A percentile compares a stretch with the other conserved stretches of the same genome.
These are phyloP conservation scores for Eira barbara DNA, from an alignment of 2,113 vertebrate genomes.

Conservation along the genomic window DNA sequence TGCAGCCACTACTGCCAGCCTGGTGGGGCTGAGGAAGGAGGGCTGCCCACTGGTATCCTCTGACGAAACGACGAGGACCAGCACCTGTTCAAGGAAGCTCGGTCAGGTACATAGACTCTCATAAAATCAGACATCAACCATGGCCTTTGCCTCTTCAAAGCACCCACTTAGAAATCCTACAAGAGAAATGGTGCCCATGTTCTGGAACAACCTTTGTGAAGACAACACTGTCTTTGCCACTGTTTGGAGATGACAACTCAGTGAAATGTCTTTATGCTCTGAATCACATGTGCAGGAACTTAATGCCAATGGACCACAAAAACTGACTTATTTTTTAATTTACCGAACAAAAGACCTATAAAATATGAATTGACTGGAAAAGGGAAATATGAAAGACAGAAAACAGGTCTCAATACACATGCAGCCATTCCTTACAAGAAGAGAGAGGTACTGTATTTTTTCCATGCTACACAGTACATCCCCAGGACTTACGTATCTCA, in stretches of 20 bases:
- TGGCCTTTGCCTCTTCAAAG: background rate
- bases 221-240: background rate
- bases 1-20: rapidly evolving
- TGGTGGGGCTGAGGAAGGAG: rapidly evolving
- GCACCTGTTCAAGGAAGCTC: rapidly evolving
- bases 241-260: background rate
- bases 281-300: background rate
- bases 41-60: rapidly evolving
- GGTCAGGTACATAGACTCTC: background rate
- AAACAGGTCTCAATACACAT: background rate
- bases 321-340: background rate
- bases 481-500: background rate
- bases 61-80: background rate
- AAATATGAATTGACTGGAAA: background rate
- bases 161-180: background rate
- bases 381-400: background rate
- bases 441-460: background rate
- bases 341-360: background rate
- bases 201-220: background rate
- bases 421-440: background rate
- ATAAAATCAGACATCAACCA: background rate
- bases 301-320: background rate
- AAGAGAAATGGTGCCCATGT: background rate
- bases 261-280: background rate
- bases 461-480: background rate